A percentile compares a stretch with the other conserved stretches of the same genome.
These are phyloP conservation scores for Babylonia areolata DNA, from an alignment of 1,140 invertebrate species.

Conservation along the genomic window DNA sequence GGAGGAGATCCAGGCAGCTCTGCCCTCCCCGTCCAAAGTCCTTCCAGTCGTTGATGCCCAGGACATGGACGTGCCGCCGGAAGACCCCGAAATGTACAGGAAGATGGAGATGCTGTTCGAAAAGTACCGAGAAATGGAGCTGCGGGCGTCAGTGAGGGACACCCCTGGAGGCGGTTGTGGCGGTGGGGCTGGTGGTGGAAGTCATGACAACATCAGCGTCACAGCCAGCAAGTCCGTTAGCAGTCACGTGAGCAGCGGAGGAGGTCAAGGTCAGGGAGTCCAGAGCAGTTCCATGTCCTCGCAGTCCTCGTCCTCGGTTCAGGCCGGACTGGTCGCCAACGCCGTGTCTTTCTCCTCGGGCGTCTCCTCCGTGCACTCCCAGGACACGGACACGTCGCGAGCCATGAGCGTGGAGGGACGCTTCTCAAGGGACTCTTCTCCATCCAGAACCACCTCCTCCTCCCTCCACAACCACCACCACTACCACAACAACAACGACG, in stretches of 20 bases:
- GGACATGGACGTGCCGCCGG: constrained; percentile 58
- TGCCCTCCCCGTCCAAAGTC: constrained; percentile 60
- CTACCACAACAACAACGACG: no score
- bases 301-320: neutral
- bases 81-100: constrained; percentile 68
- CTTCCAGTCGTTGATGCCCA: constrained; percentile 46
- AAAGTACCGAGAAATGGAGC: constrained; percentile 65
- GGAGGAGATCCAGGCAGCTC: constrained; percentile 66
- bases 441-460: constrained; percentile 21
- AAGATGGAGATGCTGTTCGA: constrained; percentile 69
- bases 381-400: constrained; percentile 13
- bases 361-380: neutral
- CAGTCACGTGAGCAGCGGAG: neutral
- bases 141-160: constrained; percentile 64
- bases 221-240: constrained; percentile 8
- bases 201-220: constrained; percentile 19
- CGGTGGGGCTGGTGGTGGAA: no score
- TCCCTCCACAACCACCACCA: constrained; percentile 19
- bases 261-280: neutral
- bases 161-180: constrained; percentile 51
- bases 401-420: constrained; percentile 19
- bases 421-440: constrained; percentile 16
- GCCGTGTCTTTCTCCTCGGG: constrained; percentile 15
- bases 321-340: neutral
- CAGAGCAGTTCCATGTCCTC: neutral